Evolutionary conservation across 2,888 invertebrate species (phyloP), one percentile per base, ranked within the genome.

Genomic region (Ichneumon xanthorius): DNA sequence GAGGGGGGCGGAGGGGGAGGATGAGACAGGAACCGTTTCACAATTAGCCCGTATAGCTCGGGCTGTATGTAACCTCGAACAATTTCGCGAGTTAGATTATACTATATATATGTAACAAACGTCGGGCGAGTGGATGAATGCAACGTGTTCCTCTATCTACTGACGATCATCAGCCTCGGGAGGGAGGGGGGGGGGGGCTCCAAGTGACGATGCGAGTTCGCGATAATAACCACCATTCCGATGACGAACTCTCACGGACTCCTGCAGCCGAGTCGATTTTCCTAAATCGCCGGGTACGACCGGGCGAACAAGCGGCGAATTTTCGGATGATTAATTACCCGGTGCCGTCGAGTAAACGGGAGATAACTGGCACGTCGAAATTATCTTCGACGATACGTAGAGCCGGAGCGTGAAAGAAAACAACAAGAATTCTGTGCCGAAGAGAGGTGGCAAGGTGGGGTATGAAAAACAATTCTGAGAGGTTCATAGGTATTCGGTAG

Each of bases 1-100:
- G 33, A 2, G 4, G 40, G 26, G 40, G n/a, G 30, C 19, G 19
- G 33, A 22, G 67, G 50, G 67, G 55, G 2, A 7, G 14, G 48
- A 37, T 48, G 33, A 40, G 78, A 77, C 58, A 33, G 45, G 70
- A 73, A 78, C 80, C 76, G 80, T 81, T 84, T 79, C 71, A 76
- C 87, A 85, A 87, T 81, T 81, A 85, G 78, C 45, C 55, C 71
- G 45, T 76, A 80, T 84, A 70, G 76, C 50, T 67, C 37, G 40
- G 45, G 37, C 16, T 33, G 45, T 16, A 33, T 70, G 50, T 75
- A 82, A 48, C 76, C 19, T 7, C 33, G 76, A 67, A 76, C 53
- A 76, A 58, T 63, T 71, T 71, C 61, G 6, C 45, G 58, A 71
- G n/a, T 58, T 50, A 67, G 48, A 58, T 67, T 65, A 19, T 53